These are phyloP conservation scores for Neria commutata DNA, from an alignment of 2,888 invertebrate species.

Conservation along the genomic window DNA sequence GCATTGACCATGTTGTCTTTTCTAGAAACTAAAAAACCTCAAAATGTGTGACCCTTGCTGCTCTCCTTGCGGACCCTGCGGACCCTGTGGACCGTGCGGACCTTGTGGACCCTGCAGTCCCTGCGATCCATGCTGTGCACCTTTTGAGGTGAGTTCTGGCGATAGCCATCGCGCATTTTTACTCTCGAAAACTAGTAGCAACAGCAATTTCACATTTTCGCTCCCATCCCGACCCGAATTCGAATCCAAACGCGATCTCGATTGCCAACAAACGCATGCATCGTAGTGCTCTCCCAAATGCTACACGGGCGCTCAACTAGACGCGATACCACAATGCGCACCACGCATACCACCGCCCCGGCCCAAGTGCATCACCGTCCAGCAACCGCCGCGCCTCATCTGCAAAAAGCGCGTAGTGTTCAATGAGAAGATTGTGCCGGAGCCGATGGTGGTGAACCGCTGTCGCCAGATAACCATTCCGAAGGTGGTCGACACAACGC, in stretches of 20 bases:
- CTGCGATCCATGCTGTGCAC: slow-evolving; percentile 57
- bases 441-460: slow-evolving; percentile 54
- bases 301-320: slow-evolving; percentile 52
- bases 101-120: slow-evolving; percentile 45
- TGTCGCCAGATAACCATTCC: slow-evolving; percentile 55
- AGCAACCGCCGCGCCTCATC: slow-evolving; percentile 55
- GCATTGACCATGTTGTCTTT: background rate
- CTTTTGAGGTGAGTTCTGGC: slow-evolving; percentile 53
- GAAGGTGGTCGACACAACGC: slow-evolving; percentile 54
- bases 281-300: slow-evolving; percentile 54
- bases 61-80: slow-evolving; percentile 23
- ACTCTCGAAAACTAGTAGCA: slow-evolving; percentile 10
- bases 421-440: slow-evolving; percentile 52
- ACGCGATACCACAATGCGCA: slow-evolving; percentile 54
- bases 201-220: slow-evolving; percentile 16
- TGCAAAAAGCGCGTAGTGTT: slow-evolving; percentile 57
- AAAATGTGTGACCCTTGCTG: slow-evolving; percentile 47
- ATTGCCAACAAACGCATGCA: slow-evolving; percentile 1
- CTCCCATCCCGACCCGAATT: background rate
- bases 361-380: slow-evolving; percentile 56
- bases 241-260: background rate
- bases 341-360: slow-evolving; percentile 51
- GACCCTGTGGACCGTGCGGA: slow-evolving; percentile 24
- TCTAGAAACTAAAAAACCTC: slow-evolving; percentile 33
- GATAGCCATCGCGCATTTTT: slow-evolving; percentile 12